Base-by-base conservation (phyloP, 2,888 invertebrate genomes). In the Drosophila nr. perissopoda region DNA sequence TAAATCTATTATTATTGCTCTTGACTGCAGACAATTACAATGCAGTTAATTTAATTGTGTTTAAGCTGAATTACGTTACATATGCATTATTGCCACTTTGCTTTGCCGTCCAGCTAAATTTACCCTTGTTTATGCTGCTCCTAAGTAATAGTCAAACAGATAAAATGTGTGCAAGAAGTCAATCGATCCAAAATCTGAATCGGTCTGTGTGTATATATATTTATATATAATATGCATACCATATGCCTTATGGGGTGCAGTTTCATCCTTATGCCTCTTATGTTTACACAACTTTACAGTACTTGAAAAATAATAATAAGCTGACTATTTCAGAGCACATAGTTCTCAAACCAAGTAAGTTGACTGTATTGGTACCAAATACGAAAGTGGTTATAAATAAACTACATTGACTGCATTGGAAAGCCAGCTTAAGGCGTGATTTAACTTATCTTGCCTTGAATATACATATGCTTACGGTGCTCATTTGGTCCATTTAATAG, bases 1-100 rank as follows among this genome's bases (percentile, higher is more conserved):
- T 65, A 68, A 81, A 79, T 81, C 71, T 76, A 82, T 70, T 81
- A 76, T 79, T 80, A 68, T 67, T 61, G 61, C 57, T 71, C 66
- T 61, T 68, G 70, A 68, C 66, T 75, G 69, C 77, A 58, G 58
- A 58, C 80, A 83, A 68, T 74, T 74, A 74, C 71, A 79, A 76
- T 49, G 73, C 69, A 85, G 78, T 81, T 72, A 79, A 81, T 81
- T 75, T 73, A 76, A 84, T 84, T 82, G 63, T 62, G 78, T 79
- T 74, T 73, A 74, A 60, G 29, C 70, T 61, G 58, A 53, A 42
- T 53, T 53, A 48, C 21, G 40, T 33, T 61, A 51, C 60, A 53
- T 60, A 69, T 66, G 66, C 38, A 74, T 57, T 56, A 58, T 48
- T 33, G 48, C 42, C 36, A 51, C 27, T 27, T 10, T 48, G 54